Evolutionary conservation across 2,797 vertebrate genomes (phyloP).

Genomic region (Pipistrellus pipistrellus): DNA sequence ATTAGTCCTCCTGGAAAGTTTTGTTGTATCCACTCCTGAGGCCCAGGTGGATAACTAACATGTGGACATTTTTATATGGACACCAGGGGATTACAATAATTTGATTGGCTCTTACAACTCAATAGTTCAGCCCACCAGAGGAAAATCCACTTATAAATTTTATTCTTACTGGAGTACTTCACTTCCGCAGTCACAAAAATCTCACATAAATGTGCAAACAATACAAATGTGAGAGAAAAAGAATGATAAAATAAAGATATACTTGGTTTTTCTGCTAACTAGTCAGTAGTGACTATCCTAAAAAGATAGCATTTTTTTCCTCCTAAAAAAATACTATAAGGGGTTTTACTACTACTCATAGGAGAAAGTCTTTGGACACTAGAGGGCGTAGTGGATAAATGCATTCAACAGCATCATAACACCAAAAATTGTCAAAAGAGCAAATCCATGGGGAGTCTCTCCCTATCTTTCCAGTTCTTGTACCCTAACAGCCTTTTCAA

Average conservation of each 20-base stretch:
- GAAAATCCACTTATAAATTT: background rate
- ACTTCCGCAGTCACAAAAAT: background rate
- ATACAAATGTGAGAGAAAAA: background rate
- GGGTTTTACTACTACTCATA: background rate
- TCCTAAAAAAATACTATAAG: background rate
- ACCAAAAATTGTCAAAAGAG: background rate
- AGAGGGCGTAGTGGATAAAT: constrained; percentile 63
- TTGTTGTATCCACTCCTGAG: background rate
- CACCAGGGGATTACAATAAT: background rate
- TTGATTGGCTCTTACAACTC: background rate
- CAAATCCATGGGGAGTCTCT: background rate
- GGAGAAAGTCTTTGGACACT: constrained; percentile 67
- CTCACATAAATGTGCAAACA: constrained; percentile 11
- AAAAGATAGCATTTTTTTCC: constrained; percentile 42
- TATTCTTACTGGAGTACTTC: background rate
- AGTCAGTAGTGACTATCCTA: background rate
- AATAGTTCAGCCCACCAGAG: background rate
- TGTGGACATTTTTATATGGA: background rate
- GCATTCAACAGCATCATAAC: background rate
- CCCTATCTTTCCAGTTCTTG: background rate
- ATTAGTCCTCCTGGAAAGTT: background rate
- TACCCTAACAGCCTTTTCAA: constrained; percentile 36
- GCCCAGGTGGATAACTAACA: background rate
- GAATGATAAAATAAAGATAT: constrained; percentile 15
- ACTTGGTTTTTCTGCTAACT: background rate